Evolutionary conservation across 2,888 invertebrate species (phyloP), one percentile per base, ranked within the genome.

Genomic region (Plagodis dolabraria): DNA sequence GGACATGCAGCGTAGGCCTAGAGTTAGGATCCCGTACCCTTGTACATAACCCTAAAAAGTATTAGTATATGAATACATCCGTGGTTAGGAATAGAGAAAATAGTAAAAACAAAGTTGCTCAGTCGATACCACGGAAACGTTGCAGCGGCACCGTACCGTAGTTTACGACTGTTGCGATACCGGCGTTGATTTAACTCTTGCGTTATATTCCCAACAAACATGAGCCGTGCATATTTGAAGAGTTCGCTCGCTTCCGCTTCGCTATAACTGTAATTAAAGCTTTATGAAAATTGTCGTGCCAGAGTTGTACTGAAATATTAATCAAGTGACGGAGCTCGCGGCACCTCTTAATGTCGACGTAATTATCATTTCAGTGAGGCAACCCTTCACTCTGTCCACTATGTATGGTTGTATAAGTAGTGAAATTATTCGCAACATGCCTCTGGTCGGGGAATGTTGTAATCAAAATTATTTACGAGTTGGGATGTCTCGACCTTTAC

Each of bases 221-320:
- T 54, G 56, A 55, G 57, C 47, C 51, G 51, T 66, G 64, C 55
- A 66, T 66, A 64, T 68, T 64, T 63, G 46, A 68, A 55, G 60
- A 59, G 55, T 56, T 36, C 22, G 35, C 58, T 63, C 47, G 59
- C 61, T 68, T 66, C 63, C 65, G 45, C 62, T 38, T 62, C 63
- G 52, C 62, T 50, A 59, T 64, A 43, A 52, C 45, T 60, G 72
- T 82, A 82, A 83, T 84, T 82, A 83, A 77, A 76, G 68, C 77
- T 77, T 76, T 75, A 83, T 80, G 80, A 77, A 79, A 79, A 80
- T 77, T 73, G 73, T 73, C 66, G 68, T 72, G 68, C 64, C 70
- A 68, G 69, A 67, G 71, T 67, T 67, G 68, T 66, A 57, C 65
- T 75, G 75, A 76, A 81, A 81, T 81, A 78, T 77, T 78, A 79